A percentile compares a stretch with the other conserved stretches of the same genome.
phyloP scores from a whole-genome alignment of 2,888 invertebrate species.

The Pachymerium ferrugineum region DNA sequence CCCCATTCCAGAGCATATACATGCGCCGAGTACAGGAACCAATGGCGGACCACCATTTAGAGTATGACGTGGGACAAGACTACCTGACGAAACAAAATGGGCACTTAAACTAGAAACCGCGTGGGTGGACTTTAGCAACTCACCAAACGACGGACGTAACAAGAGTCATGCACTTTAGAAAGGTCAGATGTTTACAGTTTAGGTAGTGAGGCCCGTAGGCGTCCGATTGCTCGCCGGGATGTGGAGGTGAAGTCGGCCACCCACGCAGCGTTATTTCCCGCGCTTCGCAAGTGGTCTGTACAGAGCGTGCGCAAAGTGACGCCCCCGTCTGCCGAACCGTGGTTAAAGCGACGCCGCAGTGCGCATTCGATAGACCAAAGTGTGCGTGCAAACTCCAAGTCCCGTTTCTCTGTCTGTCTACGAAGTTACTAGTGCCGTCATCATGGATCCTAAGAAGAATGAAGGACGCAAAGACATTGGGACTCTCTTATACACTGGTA shows the following conservation, averaged over 20 bases:
- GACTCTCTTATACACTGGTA: conserved; percentile 21
- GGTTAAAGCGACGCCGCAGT: conserved; percentile 24
- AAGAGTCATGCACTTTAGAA: neutral
- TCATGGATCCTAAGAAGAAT: conserved; percentile 16
- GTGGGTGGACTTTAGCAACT: neutral
- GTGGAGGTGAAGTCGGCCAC: conserved; percentile 18
- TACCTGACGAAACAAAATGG: neutral
- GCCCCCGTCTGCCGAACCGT: conserved; percentile 3
- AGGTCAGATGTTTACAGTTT: neutral
- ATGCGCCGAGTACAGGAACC: neutral
- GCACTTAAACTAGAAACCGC: neutral
- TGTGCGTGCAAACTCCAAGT: conserved; percentile 15
- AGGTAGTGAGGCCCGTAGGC: neutral
- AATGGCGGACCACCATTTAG: neutral
- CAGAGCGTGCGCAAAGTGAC: conserved; percentile 25
- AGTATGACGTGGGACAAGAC: neutral
- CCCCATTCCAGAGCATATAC: neutral
- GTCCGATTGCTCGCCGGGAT: neutral
- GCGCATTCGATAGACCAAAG: conserved; percentile 15
- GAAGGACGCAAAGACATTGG: conserved; percentile 29
- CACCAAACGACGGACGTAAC: too few species aligned
- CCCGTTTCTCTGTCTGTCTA: neutral
- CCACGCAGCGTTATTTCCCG: conserved; percentile 21
- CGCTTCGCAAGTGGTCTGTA: conserved; percentile 1
- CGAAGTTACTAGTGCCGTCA: neutral